Percentiles rank a stretch among this genome's conserved stretches.
These are phyloP conservation scores for Bombyx huttoni DNA, from an alignment of 2,888 invertebrate species.

Conservation along the genomic window DNA sequence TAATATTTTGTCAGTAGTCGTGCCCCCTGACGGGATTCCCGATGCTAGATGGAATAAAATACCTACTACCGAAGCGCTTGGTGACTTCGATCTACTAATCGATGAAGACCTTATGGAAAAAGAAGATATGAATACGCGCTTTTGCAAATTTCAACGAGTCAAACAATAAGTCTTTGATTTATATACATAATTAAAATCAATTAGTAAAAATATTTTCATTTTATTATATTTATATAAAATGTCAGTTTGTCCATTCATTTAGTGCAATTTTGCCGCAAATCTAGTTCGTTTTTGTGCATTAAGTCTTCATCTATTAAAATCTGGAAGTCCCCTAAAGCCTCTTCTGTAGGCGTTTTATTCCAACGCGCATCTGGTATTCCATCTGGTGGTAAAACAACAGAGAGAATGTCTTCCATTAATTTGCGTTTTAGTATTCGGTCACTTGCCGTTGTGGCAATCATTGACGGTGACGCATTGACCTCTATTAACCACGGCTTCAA, in stretches of 20 bases:
- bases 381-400: conserved; percentile 89
- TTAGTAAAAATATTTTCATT: background rate
- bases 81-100: conserved; percentile 80
- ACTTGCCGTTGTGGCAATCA: conserved; percentile 94
- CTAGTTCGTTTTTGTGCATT: conserved; percentile 74
- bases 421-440: conserved; percentile 95
- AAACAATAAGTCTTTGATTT: conserved; percentile 1
- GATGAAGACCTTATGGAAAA: conserved; percentile 83
- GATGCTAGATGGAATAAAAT: conserved; percentile 90
- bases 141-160: background rate
- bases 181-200: background rate
- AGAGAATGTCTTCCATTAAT: conserved; percentile 92
- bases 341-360: conserved; percentile 84
- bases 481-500: conserved; percentile 95
- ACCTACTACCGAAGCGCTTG: conserved; percentile 78
- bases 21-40: conserved; percentile 88
- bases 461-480: conserved; percentile 95
- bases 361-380: conserved; percentile 91
- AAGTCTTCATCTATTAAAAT: conserved; percentile 87
- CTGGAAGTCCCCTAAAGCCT: conserved; percentile 88
- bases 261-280: conserved; percentile 20
- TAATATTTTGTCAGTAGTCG: conserved; percentile 89
- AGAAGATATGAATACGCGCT: conserved; percentile 43
- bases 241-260: background rate
- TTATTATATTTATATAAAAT: background rate